A percentile compares a stretch with the other conserved stretches of the same genome.
These are phyloP conservation scores for Nesidiocoris tenuis DNA, from an alignment of 2,888 invertebrate genomes.

Conservation along the genomic window DNA sequence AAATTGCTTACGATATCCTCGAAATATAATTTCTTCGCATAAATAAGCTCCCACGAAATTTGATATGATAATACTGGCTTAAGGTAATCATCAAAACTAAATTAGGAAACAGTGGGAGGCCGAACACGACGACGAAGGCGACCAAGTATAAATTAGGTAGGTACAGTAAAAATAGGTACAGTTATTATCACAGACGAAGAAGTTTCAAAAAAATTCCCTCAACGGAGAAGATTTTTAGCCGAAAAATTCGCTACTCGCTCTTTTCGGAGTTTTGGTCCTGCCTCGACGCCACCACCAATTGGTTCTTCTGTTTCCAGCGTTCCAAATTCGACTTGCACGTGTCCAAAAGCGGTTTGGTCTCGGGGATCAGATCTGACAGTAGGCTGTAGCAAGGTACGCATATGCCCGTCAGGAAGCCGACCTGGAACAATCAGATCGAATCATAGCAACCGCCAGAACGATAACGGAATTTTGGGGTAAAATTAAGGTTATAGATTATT, in stretches of 20 bases:
- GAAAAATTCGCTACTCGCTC: neutral
- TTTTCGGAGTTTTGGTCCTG: neutral
- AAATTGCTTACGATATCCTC: constrained; percentile 3
- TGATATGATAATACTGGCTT: constrained; percentile 43
- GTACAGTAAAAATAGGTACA: constrained; percentile 37
- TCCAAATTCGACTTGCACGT: constrained; percentile 66
- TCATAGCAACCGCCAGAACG: too few relatives aligned
- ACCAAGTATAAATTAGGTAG: constrained; percentile 32
- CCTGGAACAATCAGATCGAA: constrained; percentile 57
- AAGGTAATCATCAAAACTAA: constrained; percentile 34
- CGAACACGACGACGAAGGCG: constrained; percentile 29
- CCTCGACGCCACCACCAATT: constrained; percentile 18
- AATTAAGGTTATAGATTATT: too few relatives aligned
- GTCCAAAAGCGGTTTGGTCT: constrained; percentile 67
- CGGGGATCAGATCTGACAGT: constrained; percentile 67
- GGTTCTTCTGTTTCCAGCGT: constrained; percentile 58
- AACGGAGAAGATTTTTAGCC: neutral
- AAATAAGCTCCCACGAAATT: constrained; percentile 29
- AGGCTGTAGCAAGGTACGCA: constrained; percentile 78
- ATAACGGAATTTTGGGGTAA: too few relatives aligned
- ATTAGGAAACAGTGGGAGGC: constrained; percentile 39
- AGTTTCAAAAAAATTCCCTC: constrained; percentile 18
- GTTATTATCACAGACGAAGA: constrained; percentile 37
- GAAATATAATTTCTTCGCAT: constrained; percentile 9
- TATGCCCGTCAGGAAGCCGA: constrained; percentile 76